Percentiles rank a stretch among this genome's conserved stretches.
Evolutionary conservation across 2,113 vertebrate species (phyloP).

Genomic region (Oceanodroma tethys): DNA sequence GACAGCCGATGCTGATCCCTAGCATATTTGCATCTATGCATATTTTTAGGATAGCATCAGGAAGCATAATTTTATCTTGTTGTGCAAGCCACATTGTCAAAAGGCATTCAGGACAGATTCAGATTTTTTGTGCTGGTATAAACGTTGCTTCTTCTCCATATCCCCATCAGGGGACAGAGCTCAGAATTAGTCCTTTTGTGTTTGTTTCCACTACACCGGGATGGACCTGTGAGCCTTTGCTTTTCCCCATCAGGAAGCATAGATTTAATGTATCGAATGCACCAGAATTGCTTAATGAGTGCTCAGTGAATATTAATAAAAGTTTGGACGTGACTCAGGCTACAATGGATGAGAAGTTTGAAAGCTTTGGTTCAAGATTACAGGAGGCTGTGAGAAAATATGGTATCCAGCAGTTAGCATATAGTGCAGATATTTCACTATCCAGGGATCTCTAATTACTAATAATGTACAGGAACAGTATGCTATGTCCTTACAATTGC

Average conservation of each 20-base stretch:
- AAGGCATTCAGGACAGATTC: background rate
- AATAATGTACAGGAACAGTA: conserved; percentile 80
- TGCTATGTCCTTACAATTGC: conserved; percentile 81
- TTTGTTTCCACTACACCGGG: background rate
- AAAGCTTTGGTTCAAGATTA: conserved; percentile 72
- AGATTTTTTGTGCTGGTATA: background rate
- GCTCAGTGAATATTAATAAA: conserved; percentile 73
- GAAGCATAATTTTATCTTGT: background rate
- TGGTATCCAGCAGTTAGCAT: conserved; percentile 67
- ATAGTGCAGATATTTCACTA: conserved; percentile 73
- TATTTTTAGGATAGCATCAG: background rate
- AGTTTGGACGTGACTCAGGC: conserved; percentile 57
- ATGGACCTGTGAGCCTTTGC: background rate
- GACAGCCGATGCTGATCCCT: rapidly evolving
- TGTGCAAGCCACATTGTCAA: background rate
- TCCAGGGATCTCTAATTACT: conserved; percentile 83
- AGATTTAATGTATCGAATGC: conserved; percentile 3
- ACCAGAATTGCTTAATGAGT: conserved; percentile 57
- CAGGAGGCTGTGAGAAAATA: conserved; percentile 70
- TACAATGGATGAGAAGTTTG: conserved; percentile 68
- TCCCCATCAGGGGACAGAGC: background rate
- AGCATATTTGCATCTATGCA: background rate
- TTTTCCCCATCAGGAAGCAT: conserved; percentile 40
- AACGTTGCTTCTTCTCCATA: background rate
- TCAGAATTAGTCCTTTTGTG: background rate